phyloP scores from a whole-genome alignment of 1,140 invertebrate genomes.

The Drosophila tristis region DNA sequence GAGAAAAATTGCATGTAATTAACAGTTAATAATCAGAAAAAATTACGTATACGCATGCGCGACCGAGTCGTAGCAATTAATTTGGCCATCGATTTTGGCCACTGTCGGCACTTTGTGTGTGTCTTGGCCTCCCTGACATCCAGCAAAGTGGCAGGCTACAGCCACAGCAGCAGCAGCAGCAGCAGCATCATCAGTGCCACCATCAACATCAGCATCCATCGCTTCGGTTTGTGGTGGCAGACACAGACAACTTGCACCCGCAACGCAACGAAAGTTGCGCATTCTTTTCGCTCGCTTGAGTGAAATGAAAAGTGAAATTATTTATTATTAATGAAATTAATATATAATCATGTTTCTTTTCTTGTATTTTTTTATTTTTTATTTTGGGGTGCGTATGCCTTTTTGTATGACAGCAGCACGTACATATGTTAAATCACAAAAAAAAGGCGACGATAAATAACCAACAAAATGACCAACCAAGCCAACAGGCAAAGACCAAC shows the following conservation, averaged over 20 bases:
- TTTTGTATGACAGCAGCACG: conserved; percentile 72
- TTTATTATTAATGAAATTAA: conserved; percentile 83
- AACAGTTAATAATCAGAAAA: conserved; percentile 69
- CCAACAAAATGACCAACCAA: conserved; percentile 44
- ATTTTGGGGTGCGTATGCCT: conserved; percentile 42
- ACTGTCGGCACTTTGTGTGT: conserved; percentile 47
- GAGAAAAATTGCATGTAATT: conserved; percentile 69
- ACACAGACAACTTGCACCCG: conserved; percentile 55
- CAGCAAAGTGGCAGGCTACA: conserved; percentile 25
- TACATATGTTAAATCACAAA: conserved; percentile 82
- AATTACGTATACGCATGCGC: conserved; percentile 77
- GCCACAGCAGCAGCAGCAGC: neutral
- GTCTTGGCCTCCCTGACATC: conserved; percentile 64
- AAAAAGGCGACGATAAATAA: conserved; percentile 79
- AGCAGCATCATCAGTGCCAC: neutral
- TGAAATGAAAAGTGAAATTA: conserved; percentile 82
- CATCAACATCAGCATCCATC: too few species aligned
- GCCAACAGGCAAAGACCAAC: conserved; percentile 22
- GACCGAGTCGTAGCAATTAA: conserved; percentile 66
- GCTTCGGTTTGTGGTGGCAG: neutral
- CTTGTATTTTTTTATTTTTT: conserved; percentile 26
- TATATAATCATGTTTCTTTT: conserved; percentile 65
- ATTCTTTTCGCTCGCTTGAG: conserved; percentile 62
- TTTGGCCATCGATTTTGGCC: conserved; percentile 66
- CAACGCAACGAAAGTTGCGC: conserved; percentile 79